Conservation (phyloP, 2,888 invertebrate genomes). For the Himalopsyche anomala region DNA sequence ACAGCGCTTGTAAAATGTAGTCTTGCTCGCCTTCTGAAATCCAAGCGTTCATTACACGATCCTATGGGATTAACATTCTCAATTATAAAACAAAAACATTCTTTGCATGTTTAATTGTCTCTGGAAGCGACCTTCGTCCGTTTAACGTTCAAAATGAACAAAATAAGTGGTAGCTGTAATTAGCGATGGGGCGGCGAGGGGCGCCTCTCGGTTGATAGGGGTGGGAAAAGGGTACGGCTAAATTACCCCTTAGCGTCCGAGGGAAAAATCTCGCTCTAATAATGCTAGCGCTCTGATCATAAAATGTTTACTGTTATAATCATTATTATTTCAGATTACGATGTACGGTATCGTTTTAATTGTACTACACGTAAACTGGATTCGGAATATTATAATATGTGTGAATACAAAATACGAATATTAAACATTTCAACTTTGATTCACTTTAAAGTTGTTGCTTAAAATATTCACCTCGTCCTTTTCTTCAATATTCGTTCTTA, state of each 20-base stretch:
- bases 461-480: too few relatives aligned
- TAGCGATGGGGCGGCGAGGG: conserved; percentile 53
- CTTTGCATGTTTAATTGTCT: conserved; percentile 63
- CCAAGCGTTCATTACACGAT: conserved; percentile 45
- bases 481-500: too few relatives aligned
- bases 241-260: conserved; percentile 47
- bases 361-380: conserved; percentile 40
- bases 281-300: conserved; percentile 52
- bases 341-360: conserved; percentile 55
- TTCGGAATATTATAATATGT: conserved; percentile 28
- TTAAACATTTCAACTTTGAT: too few relatives aligned
- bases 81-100: conserved; percentile 65
- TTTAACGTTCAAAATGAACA: conserved; percentile 64
- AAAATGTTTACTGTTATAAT: conserved; percentile 58
- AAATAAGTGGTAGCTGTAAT: conserved; percentile 65
- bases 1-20: conserved; percentile 19
- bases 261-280: conserved; percentile 57
- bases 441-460: too few relatives aligned
- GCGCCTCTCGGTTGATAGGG: conserved; percentile 34
- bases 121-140: conserved; percentile 58
- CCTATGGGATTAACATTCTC: conserved; percentile 63
- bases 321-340: conserved; percentile 53
- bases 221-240: conserved; percentile 49
- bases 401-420: conserved; percentile 15
- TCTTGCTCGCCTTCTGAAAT: conserved; percentile 47